These are phyloP conservation scores for Notocelia uddmanniana DNA, from an alignment of 2,888 invertebrate species.

Conservation along the genomic window DNA sequence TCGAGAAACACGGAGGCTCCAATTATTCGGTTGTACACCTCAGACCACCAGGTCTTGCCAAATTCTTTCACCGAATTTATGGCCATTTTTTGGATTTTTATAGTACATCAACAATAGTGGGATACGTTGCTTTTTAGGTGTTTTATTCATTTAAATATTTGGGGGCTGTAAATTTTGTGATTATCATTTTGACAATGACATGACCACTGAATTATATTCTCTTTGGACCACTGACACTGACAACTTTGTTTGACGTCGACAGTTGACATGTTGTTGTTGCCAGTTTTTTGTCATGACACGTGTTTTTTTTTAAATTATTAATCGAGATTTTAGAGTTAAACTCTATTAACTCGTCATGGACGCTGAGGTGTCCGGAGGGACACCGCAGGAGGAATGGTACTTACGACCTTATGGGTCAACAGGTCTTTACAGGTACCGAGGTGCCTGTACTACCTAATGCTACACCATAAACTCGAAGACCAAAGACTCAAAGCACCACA, in stretches of 20 bases:
- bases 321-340: too few species aligned
- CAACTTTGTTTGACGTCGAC: not conserved
- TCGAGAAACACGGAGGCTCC: conserved; percentile 89
- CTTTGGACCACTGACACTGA: not conserved
- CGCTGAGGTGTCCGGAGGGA: too few species aligned
- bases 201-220: too few species aligned
- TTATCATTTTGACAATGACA: not conserved
- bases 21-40: conserved; percentile 86
- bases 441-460: too few species aligned
- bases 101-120: not conserved
- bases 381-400: too few species aligned
- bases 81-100: conserved; percentile 12
- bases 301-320: too few species aligned
- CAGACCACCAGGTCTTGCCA: conserved; percentile 86
- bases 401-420: too few species aligned
- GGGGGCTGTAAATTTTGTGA: not conserved
- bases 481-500: too few species aligned
- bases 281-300: not conserved
- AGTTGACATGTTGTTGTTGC: not conserved
- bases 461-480: too few species aligned
- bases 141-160: not conserved
- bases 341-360: too few species aligned
- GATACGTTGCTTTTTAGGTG: not conserved
- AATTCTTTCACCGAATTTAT: conserved; percentile 72
- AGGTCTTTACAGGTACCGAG: too few species aligned